Base-by-base conservation (phyloP, 1,140 invertebrate species). In the Bradysia coprophila region DNA sequence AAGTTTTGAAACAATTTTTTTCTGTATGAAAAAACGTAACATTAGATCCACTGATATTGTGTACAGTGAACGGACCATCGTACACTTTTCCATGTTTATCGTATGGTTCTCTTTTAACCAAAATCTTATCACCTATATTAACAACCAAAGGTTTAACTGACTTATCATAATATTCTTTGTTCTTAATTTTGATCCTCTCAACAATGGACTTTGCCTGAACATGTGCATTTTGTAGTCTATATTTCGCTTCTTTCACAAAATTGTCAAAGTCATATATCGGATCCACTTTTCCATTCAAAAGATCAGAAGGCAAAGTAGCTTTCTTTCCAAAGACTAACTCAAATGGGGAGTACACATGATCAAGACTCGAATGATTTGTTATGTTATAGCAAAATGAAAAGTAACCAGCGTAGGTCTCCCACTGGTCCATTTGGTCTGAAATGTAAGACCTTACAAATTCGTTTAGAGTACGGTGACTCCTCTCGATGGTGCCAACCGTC, bases 361-460 rank as follows among this genome's bases (percentile, higher is more conserved):
- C 34, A 5, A 43, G 23, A 22, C 42, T 44, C 3, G 48, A 44
- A 34, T 34, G 32, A 34, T 13, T 34, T 3, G 43, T 50, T 28
- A 43, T 49, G 23, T 48, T 51, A 13, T 49, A 51, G 38, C 48
- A 51, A 40, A 43, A 51, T 1, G 34, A 21, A 24, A 48, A 49
- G 38, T 48, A 48, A 39, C 45, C 33, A 4, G 47, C 2, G 44
- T 44, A 48, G 21, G 42, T 37, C 24, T 51, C 43, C 48, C 46
- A 48, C 22, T 46, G 42, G 28, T 41, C 42, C 43, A 43, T 45
- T n/a, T n/a, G n/a, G 33, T 46, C 18, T 10, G 23, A 18, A 24
- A 40, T 19, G 32, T 39, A 43, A 32, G 28, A 15, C 31, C 34
- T 38, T 13, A 43, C 13, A 39, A 23, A 39, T 43, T 41, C 40